Evolutionary conservation across 2,797 vertebrate genomes (phyloP).

Genomic region (Hirundo rustica): DNA sequence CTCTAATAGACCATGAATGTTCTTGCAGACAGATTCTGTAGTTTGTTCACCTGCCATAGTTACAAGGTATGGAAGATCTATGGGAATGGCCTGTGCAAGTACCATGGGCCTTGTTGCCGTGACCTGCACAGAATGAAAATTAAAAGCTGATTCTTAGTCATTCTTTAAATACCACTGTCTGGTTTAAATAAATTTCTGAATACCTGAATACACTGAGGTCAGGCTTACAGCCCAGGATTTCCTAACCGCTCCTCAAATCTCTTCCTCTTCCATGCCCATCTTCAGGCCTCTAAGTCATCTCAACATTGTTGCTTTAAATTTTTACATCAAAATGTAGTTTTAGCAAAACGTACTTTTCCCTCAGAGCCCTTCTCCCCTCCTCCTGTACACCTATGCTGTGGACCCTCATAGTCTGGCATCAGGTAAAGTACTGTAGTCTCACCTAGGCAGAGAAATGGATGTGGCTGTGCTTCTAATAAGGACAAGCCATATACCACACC

Average conservation of each 20-base stretch:
- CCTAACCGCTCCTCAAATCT: not conserved
- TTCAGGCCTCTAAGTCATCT: not conserved
- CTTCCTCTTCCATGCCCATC: not conserved
- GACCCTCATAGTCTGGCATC: not conserved
- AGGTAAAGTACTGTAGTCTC: not conserved
- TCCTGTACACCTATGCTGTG: not conserved
- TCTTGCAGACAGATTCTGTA: not conserved
- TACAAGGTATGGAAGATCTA: constrained; percentile 40
- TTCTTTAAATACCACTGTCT: not conserved
- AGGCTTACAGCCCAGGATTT: not conserved
- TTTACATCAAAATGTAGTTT: not conserved
- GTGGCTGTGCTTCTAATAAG: not conserved
- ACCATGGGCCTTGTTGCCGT: not conserved
- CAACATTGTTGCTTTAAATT: not conserved
- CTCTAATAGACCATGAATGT: constrained; percentile 57
- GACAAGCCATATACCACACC: not conserved
- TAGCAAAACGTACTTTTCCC: not conserved
- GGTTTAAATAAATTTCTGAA: not conserved
- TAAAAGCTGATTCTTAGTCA: not conserved
- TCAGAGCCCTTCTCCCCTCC: not conserved
- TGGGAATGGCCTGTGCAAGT: constrained; percentile 36
- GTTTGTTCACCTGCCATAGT: constrained; percentile 49
- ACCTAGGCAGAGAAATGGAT: not conserved
- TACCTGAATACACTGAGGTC: not conserved
- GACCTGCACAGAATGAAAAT: constrained; percentile 20